A percentile compares a stretch with the other conserved stretches of the same genome.
Evolutionary conservation across 2,797 vertebrate genomes (phyloP).

Genomic region (Propithecus deckenii): DNA sequence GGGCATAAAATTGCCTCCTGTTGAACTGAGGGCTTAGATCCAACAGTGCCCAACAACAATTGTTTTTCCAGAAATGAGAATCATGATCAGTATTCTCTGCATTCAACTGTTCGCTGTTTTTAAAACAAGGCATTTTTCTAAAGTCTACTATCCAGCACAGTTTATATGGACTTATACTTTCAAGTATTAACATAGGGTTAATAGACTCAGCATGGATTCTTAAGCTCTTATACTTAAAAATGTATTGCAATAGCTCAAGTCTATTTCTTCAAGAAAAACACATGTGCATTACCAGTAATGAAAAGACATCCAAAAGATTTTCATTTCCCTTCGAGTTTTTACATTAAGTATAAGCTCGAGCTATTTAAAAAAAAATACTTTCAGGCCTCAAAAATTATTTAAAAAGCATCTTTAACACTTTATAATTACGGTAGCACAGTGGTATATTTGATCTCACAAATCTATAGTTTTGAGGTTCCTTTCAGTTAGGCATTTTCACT

Average conservation of each 20-base stretch:
- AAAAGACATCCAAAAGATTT: constrained; percentile 75
- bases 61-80: constrained; percentile 65
- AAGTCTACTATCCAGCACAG: neutral
- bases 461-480: neutral
- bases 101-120: constrained; percentile 35
- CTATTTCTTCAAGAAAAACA: constrained; percentile 78
- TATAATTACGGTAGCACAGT: neutral
- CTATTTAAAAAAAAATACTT: constrained; percentile 43
- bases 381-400: constrained; percentile 25
- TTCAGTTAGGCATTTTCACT: constrained; percentile 30
- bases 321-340: constrained; percentile 79
- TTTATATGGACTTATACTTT: neutral
- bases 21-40: constrained; percentile 81
- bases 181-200: constrained; percentile 48
- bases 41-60: constrained; percentile 79
- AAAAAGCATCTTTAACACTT: constrained; percentile 35
- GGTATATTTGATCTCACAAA: neutral
- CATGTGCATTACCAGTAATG: constrained; percentile 74
- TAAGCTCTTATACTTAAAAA: constrained; percentile 60
- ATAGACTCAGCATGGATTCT: neutral
- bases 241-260: constrained; percentile 65
- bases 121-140: neutral
- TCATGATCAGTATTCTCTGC: constrained; percentile 18
- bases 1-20: constrained; percentile 87
- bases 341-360: constrained; percentile 71